Base-by-base conservation (phyloP, 2,888 invertebrate species). In the Rhamnusium bicolor region DNA sequence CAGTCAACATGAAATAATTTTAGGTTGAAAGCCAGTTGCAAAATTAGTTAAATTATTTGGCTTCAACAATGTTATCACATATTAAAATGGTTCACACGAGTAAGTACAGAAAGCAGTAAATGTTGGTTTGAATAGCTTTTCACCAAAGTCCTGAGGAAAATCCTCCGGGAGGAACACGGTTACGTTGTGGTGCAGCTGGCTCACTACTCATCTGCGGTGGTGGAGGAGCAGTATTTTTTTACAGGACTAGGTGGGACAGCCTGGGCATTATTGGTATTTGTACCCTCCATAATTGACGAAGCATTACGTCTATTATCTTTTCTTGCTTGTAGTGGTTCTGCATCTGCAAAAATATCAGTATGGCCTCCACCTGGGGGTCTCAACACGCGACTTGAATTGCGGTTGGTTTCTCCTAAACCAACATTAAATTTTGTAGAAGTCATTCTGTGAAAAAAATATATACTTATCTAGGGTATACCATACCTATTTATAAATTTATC, bases 311-410 rank as follows among this genome's bases (percentile, higher is more conserved):
- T 81, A 75, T 77, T 81, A 62, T 80, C 77, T 68, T 74, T 83
- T 56, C 73, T 80, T 5, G 75, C 77, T 32, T 77, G 78, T n/a
- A 66, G 63, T 2, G 81, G 76, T 10, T 80, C 80, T 6, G 76
- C 75, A 16, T 73, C 76, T 7, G 82, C 84, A 78, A 90, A 89
- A 79, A 89, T 87, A 79, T 89, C 88, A 54, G 88, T 88, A 72
- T 89, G 87, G 16, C 88, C 89, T 73, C 90, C 90, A 73, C 90
- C 89, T 72, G 89, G 89, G 54, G 89, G 89, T 75, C 88, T 87
- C 74, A 89, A 80, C 18, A 90, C 89, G 80, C 90, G 89, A 83
- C 87, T 87, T 5, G 87, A 87, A 73, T 80, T 86, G 67, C 84
- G 85, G 6, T 73, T 69, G 16, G 24, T 51, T 1, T 77, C 73